A percentile compares a stretch with the other conserved stretches of the same genome.
phyloP scores from a whole-genome alignment of 2,797 vertebrate species.

The Jordanella pulchra region DNA sequence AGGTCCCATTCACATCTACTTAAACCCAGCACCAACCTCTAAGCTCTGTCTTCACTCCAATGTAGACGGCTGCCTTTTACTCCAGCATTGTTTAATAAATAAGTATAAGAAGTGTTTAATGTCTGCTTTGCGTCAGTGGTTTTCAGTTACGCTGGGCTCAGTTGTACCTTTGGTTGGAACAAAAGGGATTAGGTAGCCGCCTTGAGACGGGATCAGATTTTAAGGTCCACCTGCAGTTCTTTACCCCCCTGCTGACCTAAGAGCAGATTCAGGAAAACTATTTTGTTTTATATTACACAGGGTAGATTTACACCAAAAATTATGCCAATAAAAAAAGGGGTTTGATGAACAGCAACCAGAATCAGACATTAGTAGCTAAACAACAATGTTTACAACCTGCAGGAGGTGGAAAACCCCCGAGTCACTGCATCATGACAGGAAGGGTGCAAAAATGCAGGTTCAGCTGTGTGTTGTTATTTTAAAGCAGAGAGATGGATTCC shows the following conservation, averaged over 20 bases:
- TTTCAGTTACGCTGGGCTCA: constrained; percentile 66
- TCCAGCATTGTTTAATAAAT: constrained; percentile 72
- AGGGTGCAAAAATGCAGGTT: constrained; percentile 68
- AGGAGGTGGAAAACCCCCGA: constrained; percentile 62
- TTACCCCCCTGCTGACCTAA: constrained; percentile 28
- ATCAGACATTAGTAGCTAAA: neutral
- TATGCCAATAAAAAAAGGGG: neutral
- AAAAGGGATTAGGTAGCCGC: constrained; percentile 70
- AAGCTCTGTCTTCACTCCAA: neutral
- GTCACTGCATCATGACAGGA: constrained; percentile 70
- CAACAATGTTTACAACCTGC: constrained; percentile 69
- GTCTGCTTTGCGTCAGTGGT: constrained; percentile 71
- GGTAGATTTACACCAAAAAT: constrained; percentile 3
- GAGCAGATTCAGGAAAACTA: constrained; percentile 4
- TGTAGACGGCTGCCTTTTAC: neutral
- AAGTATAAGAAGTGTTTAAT: constrained; percentile 64
- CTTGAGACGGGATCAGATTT: constrained; percentile 66
- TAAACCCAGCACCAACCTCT: neutral
- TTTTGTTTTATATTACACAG: constrained; percentile 4
- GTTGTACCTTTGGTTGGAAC: constrained; percentile 68
- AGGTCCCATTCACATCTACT: neutral
- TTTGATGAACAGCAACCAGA: neutral
- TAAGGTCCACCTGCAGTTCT: constrained; percentile 51
- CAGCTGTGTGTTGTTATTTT: constrained; percentile 76
- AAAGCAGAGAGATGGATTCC: constrained; percentile 54